Base-by-base conservation (phyloP, 2,113 vertebrate genomes). In the Montifringilla adamsi region DNA sequence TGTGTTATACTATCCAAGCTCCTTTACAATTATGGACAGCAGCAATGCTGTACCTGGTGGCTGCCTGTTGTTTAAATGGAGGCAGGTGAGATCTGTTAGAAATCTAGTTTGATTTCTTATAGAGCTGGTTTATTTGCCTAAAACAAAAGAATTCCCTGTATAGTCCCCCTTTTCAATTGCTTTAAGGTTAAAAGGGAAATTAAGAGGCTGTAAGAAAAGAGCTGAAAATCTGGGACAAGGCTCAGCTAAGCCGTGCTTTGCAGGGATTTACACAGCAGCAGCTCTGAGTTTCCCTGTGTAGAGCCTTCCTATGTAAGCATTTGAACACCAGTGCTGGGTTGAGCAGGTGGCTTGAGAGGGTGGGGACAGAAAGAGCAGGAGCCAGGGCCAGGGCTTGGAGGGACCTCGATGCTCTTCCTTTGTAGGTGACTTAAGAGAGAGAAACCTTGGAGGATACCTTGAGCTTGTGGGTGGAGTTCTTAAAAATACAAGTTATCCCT, bases 21-120 rank as follows among this genome's bases (percentile, higher is more conserved):
- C 24, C 90, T 85, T 56, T 30, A 85, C 58, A 74, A 60, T 83
- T 73, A 73, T 0, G 0, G 46, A 24, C 15, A 2, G 70, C 9
- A 75, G 73, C 27, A 41, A 47, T 19, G 41, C 44, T 1, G 3
- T 55, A 84, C 58, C 53, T 88, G 46, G 55, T 58, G 69, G 77
- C 47, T 81, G 73, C 30, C 56, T 86, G 33, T 52, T 87, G 31
- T 73, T 85, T 39, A 87, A 91, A 80, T 37, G 59, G 37, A 73
- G 27, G 20, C 1, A 1, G 16, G 35, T 28, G 55, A 94, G 37
- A 41, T 28, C 59, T 87, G 15, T 11, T 37, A 68, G 62, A 87
- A 30, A 30, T 2, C 26, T 18, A 10, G 3, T 69, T 50, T 59
- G 52, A 59, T 63, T 90, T 80, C 41, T 31, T 37, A 41, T 67